Evolutionary conservation across 1,140 invertebrate species (phyloP).

Genomic region (Nasonia longicornis): DNA sequence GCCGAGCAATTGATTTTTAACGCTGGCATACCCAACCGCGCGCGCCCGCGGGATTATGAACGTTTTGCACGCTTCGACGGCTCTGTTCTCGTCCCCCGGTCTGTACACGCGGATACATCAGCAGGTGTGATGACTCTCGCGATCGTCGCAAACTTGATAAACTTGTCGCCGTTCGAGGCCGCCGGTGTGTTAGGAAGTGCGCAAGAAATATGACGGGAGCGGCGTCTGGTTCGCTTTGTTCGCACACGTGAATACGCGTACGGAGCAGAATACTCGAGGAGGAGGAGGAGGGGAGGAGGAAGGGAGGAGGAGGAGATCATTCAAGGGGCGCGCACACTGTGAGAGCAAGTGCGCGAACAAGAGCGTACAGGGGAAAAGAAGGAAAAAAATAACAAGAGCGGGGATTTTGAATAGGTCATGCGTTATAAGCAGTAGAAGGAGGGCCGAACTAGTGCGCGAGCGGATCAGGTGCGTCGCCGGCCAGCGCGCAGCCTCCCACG

Average conservation of each 20-base stretch:
- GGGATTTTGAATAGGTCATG: slow-evolving; percentile 25
- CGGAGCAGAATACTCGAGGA: too few relatives aligned
- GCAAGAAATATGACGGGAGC: too few relatives aligned
- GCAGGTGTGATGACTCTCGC: too few relatives aligned
- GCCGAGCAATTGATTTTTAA: slow-evolving; percentile 5
- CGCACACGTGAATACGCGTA: too few relatives aligned
- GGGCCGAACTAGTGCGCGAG: neutral
- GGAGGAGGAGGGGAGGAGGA: too few relatives aligned
- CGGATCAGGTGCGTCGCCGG: slow-evolving; percentile 8
- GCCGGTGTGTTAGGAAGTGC: too few relatives aligned
- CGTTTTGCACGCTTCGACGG: neutral
- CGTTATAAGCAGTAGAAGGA: neutral
- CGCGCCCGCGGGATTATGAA: neutral
- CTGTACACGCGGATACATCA: neutral
- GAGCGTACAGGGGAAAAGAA: neutral
- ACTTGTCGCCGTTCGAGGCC: too few relatives aligned
- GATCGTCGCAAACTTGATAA: too few relatives aligned
- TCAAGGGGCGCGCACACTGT: neutral
- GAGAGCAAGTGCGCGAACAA: neutral
- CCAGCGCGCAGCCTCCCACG: slow-evolving; percentile 64
- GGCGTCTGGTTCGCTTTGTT: too few relatives aligned
- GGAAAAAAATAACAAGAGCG: neutral
- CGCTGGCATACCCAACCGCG: neutral
- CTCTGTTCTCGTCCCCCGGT: neutral
- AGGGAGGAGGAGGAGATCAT: too few relatives aligned